Conservation (phyloP, 2,888 invertebrate genomes). For the Lymantria monacha region DNA sequence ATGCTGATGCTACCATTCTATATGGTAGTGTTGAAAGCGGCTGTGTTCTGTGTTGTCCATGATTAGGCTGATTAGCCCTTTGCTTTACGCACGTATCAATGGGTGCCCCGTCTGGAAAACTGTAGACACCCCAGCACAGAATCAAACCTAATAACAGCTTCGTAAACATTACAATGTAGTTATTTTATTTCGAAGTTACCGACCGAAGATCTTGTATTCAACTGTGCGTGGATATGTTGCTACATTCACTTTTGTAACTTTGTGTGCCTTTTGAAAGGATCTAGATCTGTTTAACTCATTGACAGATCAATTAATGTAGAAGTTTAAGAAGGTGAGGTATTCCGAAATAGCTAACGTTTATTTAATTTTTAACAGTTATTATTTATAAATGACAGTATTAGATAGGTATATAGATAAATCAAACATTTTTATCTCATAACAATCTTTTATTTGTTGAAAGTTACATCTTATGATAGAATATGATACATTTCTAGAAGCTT, state of each 20-base stretch:
- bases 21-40: conserved; percentile 85
- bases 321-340: conserved; percentile 42
- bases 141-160: conserved; percentile 53
- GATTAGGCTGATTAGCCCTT: conserved; percentile 88
- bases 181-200: conserved; percentile 16
- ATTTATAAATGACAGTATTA: neutral
- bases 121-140: conserved; percentile 61
- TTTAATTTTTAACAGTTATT: no score
- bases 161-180: conserved; percentile 45
- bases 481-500: no score
- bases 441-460: no score
- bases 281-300: conserved; percentile 61
- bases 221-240: conserved; percentile 58
- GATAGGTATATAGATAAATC: neutral
- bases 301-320: conserved; percentile 60
- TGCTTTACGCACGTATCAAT: conserved; percentile 91
- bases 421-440: no score
- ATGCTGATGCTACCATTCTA: conserved; percentile 84
- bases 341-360: conserved; percentile 42
- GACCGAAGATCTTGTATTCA: conserved; percentile 45
- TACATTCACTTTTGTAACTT: conserved; percentile 77
- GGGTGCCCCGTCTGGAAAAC: conserved; percentile 91
- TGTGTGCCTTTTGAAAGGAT: conserved; percentile 73
- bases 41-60: conserved; percentile 87
- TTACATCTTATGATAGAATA: no score